Evolutionary conservation across 2,113 vertebrate genomes (phyloP).

Genomic region (Nanorana parkeri): DNA sequence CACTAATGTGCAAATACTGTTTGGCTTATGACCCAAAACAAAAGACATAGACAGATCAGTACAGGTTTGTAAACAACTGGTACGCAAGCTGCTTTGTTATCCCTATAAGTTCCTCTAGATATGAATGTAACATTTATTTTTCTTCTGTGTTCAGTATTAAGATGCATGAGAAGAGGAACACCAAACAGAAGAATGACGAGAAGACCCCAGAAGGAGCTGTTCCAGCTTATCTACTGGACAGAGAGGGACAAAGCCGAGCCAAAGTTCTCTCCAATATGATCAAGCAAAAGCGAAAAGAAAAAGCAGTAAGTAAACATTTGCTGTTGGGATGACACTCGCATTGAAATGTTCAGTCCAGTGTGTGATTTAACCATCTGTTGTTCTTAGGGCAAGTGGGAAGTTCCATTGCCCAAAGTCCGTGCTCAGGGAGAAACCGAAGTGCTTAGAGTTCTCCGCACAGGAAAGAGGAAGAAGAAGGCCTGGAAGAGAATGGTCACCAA

Average conservation of each 20-base stretch:
- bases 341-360: no score
- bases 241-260: constrained; percentile 91
- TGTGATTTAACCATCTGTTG: no score
- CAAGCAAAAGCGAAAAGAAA: constrained; percentile 98
- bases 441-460: constrained; percentile 92
- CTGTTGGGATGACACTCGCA: not conserved
- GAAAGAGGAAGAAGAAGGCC: constrained; percentile 96
- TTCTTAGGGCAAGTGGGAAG: constrained; percentile 95
- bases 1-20: no score
- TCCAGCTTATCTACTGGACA: constrained; percentile 92
- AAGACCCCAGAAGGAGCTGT: constrained; percentile 95
- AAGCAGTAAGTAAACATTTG: constrained; percentile 84
- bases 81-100: no score
- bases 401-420: constrained; percentile 94
- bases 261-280: constrained; percentile 99
- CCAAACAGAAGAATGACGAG: constrained; percentile 92
- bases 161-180: constrained; percentile 97
- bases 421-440: constrained; percentile 98
- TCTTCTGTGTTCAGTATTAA: constrained; percentile 81
- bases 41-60: no score
- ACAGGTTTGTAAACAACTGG: no score
- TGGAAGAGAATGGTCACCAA: constrained; percentile 99
- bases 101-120: no score
- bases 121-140: not conserved
- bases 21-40: no score